phyloP scores from a whole-genome alignment of 2,113 vertebrate species.

The Podarcis muralis region DNA sequence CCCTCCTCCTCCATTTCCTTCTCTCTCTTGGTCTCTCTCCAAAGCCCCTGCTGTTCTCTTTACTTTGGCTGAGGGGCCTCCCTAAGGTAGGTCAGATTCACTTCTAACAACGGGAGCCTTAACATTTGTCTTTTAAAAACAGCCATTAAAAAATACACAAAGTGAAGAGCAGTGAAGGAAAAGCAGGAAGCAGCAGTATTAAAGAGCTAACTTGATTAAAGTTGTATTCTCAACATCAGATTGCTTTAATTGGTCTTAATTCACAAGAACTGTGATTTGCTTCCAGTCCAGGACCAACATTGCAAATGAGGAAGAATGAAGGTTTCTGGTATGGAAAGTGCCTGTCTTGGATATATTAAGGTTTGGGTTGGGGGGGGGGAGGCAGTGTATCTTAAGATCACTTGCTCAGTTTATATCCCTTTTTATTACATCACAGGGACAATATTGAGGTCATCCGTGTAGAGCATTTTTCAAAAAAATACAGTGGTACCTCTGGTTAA shows the following conservation, averaged over 20 bases:
- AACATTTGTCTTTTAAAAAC: neutral
- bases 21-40: neutral
- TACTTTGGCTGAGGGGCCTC: neutral
- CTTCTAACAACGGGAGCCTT: neutral
- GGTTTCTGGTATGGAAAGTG: neutral
- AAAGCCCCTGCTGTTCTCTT: neutral
- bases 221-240: neutral
- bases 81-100: neutral
- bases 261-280: neutral
- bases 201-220: neutral
- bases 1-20: neutral
- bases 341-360: neutral
- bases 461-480: neutral
- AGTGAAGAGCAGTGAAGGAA: neutral
- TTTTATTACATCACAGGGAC: neutral
- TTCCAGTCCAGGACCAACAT: neutral
- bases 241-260: neutral
- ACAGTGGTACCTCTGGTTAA: no score
- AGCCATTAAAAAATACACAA: neutral
- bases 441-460: neutral
- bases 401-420: neutral
- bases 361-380: no score
- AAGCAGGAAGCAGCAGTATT: neutral
- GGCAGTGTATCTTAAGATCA: neutral
- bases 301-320: neutral